Conservation (phyloP, 2,888 invertebrate species). For the Aphodius granarius region DNA sequence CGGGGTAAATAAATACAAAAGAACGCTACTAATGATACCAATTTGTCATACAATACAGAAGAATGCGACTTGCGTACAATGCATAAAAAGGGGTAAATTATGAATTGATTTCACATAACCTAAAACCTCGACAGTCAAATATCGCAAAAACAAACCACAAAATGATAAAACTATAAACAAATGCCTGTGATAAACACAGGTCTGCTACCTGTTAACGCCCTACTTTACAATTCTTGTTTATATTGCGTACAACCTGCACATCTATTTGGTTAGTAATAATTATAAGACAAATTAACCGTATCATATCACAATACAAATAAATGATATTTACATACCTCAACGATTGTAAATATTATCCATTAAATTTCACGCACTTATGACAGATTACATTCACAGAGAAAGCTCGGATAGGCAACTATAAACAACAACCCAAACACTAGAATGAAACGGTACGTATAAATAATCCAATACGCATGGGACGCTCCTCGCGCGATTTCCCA, state of each 20-base stretch:
- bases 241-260: neutral
- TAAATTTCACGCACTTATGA: constrained; percentile 46
- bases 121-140: neutral
- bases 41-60: neutral
- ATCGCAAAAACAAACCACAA: neutral
- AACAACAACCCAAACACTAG: constrained; percentile 45
- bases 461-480: neutral
- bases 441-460: constrained; percentile 11
- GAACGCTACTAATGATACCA: neutral
- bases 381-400: constrained; percentile 44
- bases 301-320: neutral
- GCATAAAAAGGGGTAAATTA: neutral
- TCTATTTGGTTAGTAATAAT: neutral
- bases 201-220: constrained; percentile 11
- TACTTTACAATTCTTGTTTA: neutral
- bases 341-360: constrained; percentile 51
- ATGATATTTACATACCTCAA: constrained; percentile 45
- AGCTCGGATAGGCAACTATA: constrained; percentile 57
- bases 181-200: neutral
- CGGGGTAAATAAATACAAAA: neutral
- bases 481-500: neutral
- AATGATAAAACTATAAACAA: neutral
- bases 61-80: neutral
- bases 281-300: neutral
- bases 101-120: neutral